Base-by-base conservation (phyloP, 1,140 invertebrate genomes). In the Nautilus pompilius region DNA sequence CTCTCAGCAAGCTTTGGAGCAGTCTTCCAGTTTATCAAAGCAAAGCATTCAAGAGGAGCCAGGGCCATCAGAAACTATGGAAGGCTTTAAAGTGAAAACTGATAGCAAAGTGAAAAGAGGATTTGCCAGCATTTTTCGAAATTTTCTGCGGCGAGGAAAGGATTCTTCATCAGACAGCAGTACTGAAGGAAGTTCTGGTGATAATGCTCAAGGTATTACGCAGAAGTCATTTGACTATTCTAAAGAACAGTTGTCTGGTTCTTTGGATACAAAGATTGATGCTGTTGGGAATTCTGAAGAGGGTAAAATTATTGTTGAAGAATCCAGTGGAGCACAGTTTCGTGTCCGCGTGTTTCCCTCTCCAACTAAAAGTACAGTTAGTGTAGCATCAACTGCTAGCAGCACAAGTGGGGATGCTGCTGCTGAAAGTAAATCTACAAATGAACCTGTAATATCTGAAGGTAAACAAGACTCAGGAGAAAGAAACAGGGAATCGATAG, bases 91-190 rank as follows among this genome's bases (percentile, higher is more conserved):
- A 22, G 5, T 22, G 15, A 53, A 53, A 53, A 53, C 26, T 53
- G 49, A 53, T 8, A 26, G 26, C 29, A 17, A 28, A 4, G 29
- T 53, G 49, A 53, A 53, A 28, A 53, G 29, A 53, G 49, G 49
- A 2, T 53, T 53, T 53, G 49, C 49, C 2, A 53, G 49, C 29
- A 53, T 79, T 55, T 79, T 79, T 58, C 65, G 67, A 48, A 74
- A 69, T 62, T 69, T 79, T 30, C 61, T 79, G 26, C 62, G 74
- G 5, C 59, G 75, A 48, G 74, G 77, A 0, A 54, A 62, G 29
- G 77, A 79, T 41, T 72, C 73, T 32, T 32, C 61, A 20, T 63
- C 60, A 15, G 65, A 67, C 17, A 32, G 22, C 10, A 34, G 29
- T n/a, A 51, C 26, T 5, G 48, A 53, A 24, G 24, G 53, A 28